Evolutionary conservation across 2,888 invertebrate species (phyloP).

Genomic region (Panzeria rudis): DNA sequence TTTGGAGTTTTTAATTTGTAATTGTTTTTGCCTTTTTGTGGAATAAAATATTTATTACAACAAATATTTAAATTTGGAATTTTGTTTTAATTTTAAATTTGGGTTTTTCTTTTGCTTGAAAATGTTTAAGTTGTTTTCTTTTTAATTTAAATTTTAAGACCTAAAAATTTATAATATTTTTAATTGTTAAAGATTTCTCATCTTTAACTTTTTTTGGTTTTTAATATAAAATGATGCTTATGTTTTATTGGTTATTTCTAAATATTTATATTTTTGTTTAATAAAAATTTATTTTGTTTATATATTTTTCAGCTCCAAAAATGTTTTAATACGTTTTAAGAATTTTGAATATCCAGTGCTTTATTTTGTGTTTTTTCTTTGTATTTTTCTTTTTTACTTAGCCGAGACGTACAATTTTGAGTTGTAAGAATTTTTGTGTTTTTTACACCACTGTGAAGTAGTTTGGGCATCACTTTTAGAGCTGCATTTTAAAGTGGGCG

Average conservation of each 20-base stretch:
- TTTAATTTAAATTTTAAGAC: slow-evolving; percentile 65
- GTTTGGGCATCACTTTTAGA: slow-evolving; percentile 1
- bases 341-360: slow-evolving; percentile 73
- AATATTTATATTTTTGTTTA: slow-evolving; percentile 69
- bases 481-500: background rate
- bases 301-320: slow-evolving; percentile 79
- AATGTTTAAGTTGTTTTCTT: slow-evolving; percentile 41
- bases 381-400: slow-evolving; percentile 58
- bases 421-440: slow-evolving; percentile 46
- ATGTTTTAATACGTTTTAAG: slow-evolving; percentile 66
- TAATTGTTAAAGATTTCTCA: slow-evolving; percentile 54
- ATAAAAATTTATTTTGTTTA: slow-evolving; percentile 66
- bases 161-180: slow-evolving; percentile 75
- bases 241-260: slow-evolving; percentile 71
- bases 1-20: slow-evolving; percentile 72
- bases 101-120: slow-evolving; percentile 65
- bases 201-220: slow-evolving; percentile 43
- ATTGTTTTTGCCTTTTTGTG: slow-evolving; percentile 73
- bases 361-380: slow-evolving; percentile 25
- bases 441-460: slow-evolving; percentile 44
- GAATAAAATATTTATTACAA: slow-evolving; percentile 75
- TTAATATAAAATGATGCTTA: slow-evolving; percentile 80
- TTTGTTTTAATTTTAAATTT: slow-evolving; percentile 69
- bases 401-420: slow-evolving; percentile 73
- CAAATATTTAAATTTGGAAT: slow-evolving; percentile 80